phyloP scores from a whole-genome alignment of 2,888 invertebrate species.

The Cremastobaeus sp. region DNA sequence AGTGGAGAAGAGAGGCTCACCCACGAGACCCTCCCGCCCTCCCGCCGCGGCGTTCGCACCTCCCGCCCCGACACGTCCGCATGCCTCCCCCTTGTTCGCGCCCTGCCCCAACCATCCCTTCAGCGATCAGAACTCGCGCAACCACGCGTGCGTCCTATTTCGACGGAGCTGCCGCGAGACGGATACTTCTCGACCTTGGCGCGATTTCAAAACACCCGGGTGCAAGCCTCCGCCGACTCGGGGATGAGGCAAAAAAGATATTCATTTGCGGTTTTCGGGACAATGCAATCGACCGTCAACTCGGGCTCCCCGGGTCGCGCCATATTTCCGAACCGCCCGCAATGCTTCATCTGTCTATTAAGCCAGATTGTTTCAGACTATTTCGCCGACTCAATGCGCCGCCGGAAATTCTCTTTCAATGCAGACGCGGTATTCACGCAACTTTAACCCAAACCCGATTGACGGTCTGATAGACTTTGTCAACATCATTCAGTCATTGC shows the following conservation, averaged over 20 bases:
- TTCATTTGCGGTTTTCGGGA: neutral
- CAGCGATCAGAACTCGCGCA: constrained; percentile 10
- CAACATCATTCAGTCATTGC: too few relatives aligned
- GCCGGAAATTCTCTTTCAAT: too few relatives aligned
- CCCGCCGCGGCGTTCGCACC: neutral
- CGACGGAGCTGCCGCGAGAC: constrained; percentile 50
- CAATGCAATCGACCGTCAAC: too few relatives aligned
- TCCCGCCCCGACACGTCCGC: constrained; percentile 17
- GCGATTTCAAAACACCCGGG: constrained; percentile 51
- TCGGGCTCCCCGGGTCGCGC: too few relatives aligned
- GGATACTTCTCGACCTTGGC: constrained; percentile 43
- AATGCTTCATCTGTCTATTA: too few relatives aligned
- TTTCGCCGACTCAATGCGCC: too few relatives aligned
- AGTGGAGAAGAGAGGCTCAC: constrained; percentile 65
- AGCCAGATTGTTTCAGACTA: too few relatives aligned
- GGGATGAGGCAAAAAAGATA: neutral
- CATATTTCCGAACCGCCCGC: too few relatives aligned
- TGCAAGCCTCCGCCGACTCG: neutral
- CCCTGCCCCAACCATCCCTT: constrained; percentile 29
- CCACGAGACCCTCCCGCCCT: constrained; percentile 60
- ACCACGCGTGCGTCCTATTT: constrained; percentile 50
- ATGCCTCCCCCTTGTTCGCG: constrained; percentile 19
- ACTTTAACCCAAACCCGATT: too few relatives aligned
- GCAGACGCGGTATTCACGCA: too few relatives aligned
- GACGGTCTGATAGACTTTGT: too few relatives aligned